Evolutionary conservation across 2,797 vertebrate species (phyloP), one percentile per base, ranked within the genome.

Genomic region (Sitta carolinensis): DNA sequence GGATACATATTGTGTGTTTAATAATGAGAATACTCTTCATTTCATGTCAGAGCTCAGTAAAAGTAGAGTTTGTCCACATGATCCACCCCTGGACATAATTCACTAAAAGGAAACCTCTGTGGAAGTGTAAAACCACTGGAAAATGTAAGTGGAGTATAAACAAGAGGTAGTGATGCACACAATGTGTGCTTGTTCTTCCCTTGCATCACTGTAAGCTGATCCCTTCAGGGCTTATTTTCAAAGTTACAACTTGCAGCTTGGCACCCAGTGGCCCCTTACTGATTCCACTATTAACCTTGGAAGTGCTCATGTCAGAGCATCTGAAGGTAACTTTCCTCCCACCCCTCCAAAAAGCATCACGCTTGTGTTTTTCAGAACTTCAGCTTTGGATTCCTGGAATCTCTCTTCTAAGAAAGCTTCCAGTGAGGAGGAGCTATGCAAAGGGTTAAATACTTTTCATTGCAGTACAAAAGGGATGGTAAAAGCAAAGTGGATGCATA

Each of bases 261-360:
- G 11, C 38, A 73, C 25, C 25, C 48, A 73, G 34, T 73, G 66
- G 43, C 8, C 7, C 27, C 3, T 76, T 29, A 21, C 7, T 51
- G 54, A 21, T 84, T 69, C 16, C 2, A 54, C 30, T 8, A 20
- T 18, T 47, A 48, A 43, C 20, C 18, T 74, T 45, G 66, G 69
- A 85, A 80, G 67, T 50, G 48, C 6, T 74, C n/a, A 23, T 11
- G 5, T 30, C 48, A 8, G n/a, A 76, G 20, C 17, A 26, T 29
- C 40, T 58, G 32, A 36, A n/a, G 8, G 16, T 43, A 57, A 25
- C 26, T 40, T 2, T 1, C 11, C 63, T 59, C 14, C 40, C 20
- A 43, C 5, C 1, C 6, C 4, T 68, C 59, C 1, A 9, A 62
- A 40, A 10, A 20, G 4, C 15, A 3, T 30, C 12, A 14, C 14